Evolutionary conservation across 2,888 invertebrate species (phyloP).

Genomic region (Lacanobia oleracea): DNA sequence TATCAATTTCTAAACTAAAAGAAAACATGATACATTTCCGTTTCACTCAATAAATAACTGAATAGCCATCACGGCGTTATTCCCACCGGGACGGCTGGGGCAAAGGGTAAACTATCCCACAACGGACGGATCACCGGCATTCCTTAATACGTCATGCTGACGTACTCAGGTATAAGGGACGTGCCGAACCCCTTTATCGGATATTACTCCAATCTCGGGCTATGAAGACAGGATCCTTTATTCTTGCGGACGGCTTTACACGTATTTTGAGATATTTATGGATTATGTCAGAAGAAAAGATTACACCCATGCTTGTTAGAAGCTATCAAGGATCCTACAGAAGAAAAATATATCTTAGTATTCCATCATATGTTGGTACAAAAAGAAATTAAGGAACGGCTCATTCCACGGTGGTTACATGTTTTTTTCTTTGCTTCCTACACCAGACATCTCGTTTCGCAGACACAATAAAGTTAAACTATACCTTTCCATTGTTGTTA

Average conservation of each 20-base stretch:
- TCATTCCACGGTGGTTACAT: no score
- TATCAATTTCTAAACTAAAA: constrained; percentile 20
- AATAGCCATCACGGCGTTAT: constrained; percentile 12
- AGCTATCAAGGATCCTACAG: not conserved
- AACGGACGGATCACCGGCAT: not conserved
- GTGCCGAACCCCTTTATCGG: constrained; percentile 17
- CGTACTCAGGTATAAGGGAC: constrained; percentile 16
- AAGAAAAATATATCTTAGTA: no score
- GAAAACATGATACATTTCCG: constrained; percentile 23
- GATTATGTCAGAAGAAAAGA: not conserved
- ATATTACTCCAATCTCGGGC: constrained; percentile 25
- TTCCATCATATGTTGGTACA: no score
- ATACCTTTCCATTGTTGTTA: not conserved
- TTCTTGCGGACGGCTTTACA: not conserved
- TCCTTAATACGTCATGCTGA: constrained; percentile 28
- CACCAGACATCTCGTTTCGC: no score
- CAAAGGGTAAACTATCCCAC: constrained; percentile 12
- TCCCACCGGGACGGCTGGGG: constrained; percentile 22
- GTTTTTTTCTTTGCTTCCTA: no score
- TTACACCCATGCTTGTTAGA: no score
- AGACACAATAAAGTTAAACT: no score
- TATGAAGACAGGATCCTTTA: constrained; percentile 13
- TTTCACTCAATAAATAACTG: constrained; percentile 38
- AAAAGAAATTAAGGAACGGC: no score
- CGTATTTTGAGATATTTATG: not conserved